A percentile compares a stretch with the other conserved stretches of the same genome.
Evolutionary conservation across 2,797 vertebrate species (phyloP).

Genomic region (Hydrolagus colliei): DNA sequence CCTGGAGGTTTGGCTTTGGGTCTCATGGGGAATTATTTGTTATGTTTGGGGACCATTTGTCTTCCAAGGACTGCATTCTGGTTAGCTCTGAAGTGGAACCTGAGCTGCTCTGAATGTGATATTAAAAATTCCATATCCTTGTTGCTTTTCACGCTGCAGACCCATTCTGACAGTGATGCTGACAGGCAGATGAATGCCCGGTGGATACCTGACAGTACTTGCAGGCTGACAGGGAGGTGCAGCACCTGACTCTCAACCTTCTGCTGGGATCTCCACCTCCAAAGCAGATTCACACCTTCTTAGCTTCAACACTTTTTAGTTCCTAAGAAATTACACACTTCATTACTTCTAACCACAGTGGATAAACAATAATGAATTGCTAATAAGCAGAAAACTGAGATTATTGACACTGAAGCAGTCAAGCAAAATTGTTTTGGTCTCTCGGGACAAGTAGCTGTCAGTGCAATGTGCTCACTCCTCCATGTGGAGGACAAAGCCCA

Average conservation of each 20-base stretch:
- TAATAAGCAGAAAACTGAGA: slow-evolving; percentile 30
- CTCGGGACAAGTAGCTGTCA: slow-evolving; percentile 15
- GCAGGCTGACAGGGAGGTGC: not conserved
- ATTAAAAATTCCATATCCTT: not conserved
- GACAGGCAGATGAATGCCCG: not conserved
- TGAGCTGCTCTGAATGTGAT: not conserved
- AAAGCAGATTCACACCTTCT: slow-evolving; percentile 10
- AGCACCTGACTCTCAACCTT: not conserved
- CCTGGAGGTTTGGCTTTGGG: not conserved
- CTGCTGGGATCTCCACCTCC: not conserved
- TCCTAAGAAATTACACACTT: slow-evolving; percentile 29
- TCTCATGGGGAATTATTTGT: not conserved
- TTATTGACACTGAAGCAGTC: slow-evolving; percentile 31
- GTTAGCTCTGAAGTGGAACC: not conserved
- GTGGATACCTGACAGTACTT: not conserved
- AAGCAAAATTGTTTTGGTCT: slow-evolving; percentile 23
- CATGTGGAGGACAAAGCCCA: not conserved
- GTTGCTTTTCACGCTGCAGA: not conserved
- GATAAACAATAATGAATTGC: slow-evolving; percentile 31
- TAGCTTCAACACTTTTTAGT: not conserved
- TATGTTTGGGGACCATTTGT: not conserved
- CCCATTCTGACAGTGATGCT: not conserved
- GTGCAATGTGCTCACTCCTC: not conserved
- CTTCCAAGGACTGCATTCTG: not conserved
- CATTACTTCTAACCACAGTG: slow-evolving; percentile 33